phyloP scores from a whole-genome alignment of 1,140 invertebrate genomes.

The Galendromus occidentalis region DNA sequence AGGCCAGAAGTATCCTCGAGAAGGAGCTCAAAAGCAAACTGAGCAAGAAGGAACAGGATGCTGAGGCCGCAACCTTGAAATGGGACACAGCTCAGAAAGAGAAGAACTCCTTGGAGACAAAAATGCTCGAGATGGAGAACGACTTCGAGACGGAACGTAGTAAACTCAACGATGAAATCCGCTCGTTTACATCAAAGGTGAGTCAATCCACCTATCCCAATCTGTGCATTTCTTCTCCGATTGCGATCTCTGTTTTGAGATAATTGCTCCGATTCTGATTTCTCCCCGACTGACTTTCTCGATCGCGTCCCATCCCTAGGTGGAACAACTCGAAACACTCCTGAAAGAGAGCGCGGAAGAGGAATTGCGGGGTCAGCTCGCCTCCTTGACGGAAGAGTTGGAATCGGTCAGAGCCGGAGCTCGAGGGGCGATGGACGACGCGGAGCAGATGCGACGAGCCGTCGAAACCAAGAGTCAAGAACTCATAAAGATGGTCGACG shows the following conservation, averaged over 20 bases:
- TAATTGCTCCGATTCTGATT: too few species aligned
- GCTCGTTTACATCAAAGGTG: background rate
- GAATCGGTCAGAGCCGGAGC: background rate
- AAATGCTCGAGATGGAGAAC: conserved; percentile 1
- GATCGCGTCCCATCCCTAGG: background rate
- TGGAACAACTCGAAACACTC: background rate
- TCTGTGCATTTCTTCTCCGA: background rate
- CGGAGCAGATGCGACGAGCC: background rate
- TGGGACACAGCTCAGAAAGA: background rate
- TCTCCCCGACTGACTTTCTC: too few species aligned
- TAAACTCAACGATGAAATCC: background rate
- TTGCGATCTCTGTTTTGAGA: too few species aligned
- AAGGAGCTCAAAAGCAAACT: background rate
- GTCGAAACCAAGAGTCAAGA: conserved; percentile 9
- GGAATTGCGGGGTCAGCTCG: background rate
- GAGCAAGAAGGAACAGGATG: background rate
- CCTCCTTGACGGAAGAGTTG: background rate
- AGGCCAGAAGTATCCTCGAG: background rate
- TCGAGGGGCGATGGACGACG: background rate
- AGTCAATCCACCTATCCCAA: background rate
- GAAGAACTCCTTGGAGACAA: conserved; percentile 1
- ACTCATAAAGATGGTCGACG: conserved; percentile 1
- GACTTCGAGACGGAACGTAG: conserved; percentile 1
- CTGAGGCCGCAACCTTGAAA: background rate
- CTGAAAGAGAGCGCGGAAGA: background rate